Conservation (phyloP, 1,140 invertebrate species). For the Drosophila lacertosa region DNA sequence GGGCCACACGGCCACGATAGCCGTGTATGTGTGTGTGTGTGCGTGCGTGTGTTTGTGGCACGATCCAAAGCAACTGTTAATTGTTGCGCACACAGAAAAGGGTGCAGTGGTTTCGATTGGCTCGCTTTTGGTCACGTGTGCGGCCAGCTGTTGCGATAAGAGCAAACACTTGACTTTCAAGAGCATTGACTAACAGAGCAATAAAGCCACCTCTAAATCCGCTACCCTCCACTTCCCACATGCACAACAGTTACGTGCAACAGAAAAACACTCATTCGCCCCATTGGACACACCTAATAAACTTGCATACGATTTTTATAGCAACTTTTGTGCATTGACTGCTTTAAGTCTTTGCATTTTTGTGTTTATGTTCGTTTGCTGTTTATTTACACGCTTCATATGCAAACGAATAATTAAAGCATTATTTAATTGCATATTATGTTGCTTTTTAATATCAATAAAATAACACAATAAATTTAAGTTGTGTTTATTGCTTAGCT, state of each 20-base stretch:
- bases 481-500: background rate
- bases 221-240: no score
- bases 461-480: background rate
- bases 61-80: slow-evolving; percentile 67
- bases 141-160: slow-evolving; percentile 62
- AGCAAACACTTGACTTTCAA: slow-evolving; percentile 66
- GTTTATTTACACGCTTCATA: background rate
- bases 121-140: slow-evolving; percentile 65
- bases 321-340: slow-evolving; percentile 1
- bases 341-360: background rate
- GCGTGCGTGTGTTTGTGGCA: slow-evolving; percentile 38
- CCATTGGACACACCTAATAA: slow-evolving; percentile 42
- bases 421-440: background rate
- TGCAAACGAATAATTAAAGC: background rate
- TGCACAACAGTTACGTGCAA: background rate
- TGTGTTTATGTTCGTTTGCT: background rate
- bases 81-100: slow-evolving; percentile 60
- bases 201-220: background rate
- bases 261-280: slow-evolving; percentile 29
- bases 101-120: slow-evolving; percentile 59
- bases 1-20: slow-evolving; percentile 24
- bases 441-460: background rate
- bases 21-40: background rate
- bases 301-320: slow-evolving; percentile 9
- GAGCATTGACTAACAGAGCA: slow-evolving; percentile 34